A percentile compares a stretch with the other conserved stretches of the same genome.
Evolutionary conservation across 2,797 vertebrate species (phyloP).

Genomic region (Discoglossus pictus): DNA sequence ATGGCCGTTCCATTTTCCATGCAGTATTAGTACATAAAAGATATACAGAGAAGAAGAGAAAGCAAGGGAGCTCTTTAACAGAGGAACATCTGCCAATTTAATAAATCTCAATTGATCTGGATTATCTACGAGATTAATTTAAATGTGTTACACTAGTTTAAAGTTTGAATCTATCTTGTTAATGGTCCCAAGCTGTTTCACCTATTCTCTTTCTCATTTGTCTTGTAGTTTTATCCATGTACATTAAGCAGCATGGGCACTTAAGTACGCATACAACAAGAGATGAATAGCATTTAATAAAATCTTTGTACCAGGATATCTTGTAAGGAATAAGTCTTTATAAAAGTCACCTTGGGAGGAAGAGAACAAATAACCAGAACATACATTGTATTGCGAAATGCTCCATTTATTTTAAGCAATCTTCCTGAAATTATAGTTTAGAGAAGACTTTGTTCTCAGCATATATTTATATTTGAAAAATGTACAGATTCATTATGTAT

Average conservation of each 20-base stretch:
- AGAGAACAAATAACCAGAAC: slow-evolving; percentile 30
- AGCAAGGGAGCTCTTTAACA: slow-evolving; percentile 1
- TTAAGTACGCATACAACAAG: slow-evolving; percentile 33
- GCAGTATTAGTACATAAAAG: no score
- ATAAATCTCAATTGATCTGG: slow-evolving; percentile 42
- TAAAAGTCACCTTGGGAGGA: slow-evolving; percentile 39
- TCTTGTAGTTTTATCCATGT: slow-evolving; percentile 34
- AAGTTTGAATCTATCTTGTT: slow-evolving; percentile 40
- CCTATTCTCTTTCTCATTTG: slow-evolving; percentile 39
- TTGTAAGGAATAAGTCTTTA: slow-evolving; percentile 28
- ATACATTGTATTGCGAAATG: slow-evolving; percentile 18
- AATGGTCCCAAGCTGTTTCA: slow-evolving; percentile 37
- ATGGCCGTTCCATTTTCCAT: no score
- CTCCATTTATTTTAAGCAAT: slow-evolving; percentile 17
- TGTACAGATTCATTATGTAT: not conserved
- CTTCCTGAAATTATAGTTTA: slow-evolving; percentile 5
- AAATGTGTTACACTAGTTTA: slow-evolving; percentile 43
- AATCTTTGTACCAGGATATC: slow-evolving; percentile 28
- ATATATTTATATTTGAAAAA: slow-evolving; percentile 14
- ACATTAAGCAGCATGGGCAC: slow-evolving; percentile 39
- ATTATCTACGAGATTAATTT: slow-evolving; percentile 46
- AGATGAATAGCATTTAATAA: slow-evolving; percentile 40
- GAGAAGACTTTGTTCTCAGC: slow-evolving; percentile 8
- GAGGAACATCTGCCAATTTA: not conserved
- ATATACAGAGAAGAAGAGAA: no score